A percentile compares a stretch with the other conserved stretches of the same genome.
phyloP scores from a whole-genome alignment of 2,888 invertebrate species.

The Esperia sulphurella region DNA sequence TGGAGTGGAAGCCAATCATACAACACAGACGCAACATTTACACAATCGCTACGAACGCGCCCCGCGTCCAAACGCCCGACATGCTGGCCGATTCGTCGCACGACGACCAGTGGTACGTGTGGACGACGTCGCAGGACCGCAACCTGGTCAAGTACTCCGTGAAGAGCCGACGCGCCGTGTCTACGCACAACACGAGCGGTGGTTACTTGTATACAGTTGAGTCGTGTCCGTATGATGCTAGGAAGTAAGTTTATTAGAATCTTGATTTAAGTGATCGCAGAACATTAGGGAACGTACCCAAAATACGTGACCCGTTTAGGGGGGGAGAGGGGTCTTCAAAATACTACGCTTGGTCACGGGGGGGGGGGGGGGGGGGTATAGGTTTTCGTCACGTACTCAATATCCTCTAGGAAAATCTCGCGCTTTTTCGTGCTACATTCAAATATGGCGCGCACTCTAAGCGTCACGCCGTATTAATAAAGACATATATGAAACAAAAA shows the following conservation, averaged over 20 bases:
- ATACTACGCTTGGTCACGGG: no score
- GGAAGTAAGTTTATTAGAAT: constrained; percentile 61
- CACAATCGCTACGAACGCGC: constrained; percentile 75
- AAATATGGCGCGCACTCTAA: no score
- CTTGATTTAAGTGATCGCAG: no score
- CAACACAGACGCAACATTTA: constrained; percentile 81
- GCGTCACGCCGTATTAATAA: no score
- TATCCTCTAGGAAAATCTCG: no score
- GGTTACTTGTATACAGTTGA: constrained; percentile 82
- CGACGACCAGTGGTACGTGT: constrained; percentile 53
- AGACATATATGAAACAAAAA: no score
- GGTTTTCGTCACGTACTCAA: no score
- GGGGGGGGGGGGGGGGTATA: no score
- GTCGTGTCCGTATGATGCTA: constrained; percentile 84
- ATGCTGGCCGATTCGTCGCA: neutral
- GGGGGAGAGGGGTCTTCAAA: no score
- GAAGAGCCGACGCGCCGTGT: constrained; percentile 40
- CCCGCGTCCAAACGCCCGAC: constrained; percentile 29
- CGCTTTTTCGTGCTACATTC: no score
- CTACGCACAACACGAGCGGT: constrained; percentile 78
- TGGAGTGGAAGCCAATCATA: constrained; percentile 42
- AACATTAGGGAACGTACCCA: no score
- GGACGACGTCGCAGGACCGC: constrained; percentile 82
- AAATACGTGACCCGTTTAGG: no score
- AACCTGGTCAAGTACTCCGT: constrained; percentile 73